phyloP scores from a whole-genome alignment of 2,113 vertebrate genomes.

The Peromyscus californicus region DNA sequence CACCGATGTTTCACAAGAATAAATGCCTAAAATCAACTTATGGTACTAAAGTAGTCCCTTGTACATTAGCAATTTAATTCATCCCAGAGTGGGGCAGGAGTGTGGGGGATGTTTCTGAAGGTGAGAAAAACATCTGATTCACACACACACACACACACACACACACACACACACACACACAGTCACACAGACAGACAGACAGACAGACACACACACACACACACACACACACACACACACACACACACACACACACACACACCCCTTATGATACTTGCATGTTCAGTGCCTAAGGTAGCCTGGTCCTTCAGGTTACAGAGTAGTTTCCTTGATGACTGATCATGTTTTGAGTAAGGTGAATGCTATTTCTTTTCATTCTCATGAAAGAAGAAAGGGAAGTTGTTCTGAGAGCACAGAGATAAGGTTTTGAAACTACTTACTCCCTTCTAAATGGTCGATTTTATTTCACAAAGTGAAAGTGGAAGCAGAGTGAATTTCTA shows the following conservation, averaged over 20 bases:
- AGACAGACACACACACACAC: too few relatives aligned
- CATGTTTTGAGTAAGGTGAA: background rate
- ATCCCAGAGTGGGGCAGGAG: background rate
- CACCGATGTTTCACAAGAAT: constrained; percentile 33
- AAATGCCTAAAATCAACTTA: constrained; percentile 19
- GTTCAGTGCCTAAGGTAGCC: background rate
- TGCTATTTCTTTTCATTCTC: background rate
- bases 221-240: background rate
- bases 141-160: background rate
- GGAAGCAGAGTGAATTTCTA: background rate
- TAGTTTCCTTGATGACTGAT: constrained; percentile 33
- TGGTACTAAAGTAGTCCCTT: background rate
- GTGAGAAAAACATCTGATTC: background rate
- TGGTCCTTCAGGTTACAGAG: background rate
- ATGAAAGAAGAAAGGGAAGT: background rate
- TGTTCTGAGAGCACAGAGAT: background rate
- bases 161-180: background rate
- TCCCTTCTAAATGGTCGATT: background rate
- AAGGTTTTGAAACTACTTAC: background rate
- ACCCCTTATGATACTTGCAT: background rate
- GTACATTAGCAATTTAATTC: constrained; percentile 65
- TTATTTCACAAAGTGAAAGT: constrained; percentile 35
- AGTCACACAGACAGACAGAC: too few relatives aligned
- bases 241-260: background rate
- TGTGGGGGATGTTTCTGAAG: background rate